A percentile compares a stretch with the other conserved stretches of the same genome.
Evolutionary conservation across 2,888 invertebrate genomes (phyloP).

Genomic region (Plutella xylostella): DNA sequence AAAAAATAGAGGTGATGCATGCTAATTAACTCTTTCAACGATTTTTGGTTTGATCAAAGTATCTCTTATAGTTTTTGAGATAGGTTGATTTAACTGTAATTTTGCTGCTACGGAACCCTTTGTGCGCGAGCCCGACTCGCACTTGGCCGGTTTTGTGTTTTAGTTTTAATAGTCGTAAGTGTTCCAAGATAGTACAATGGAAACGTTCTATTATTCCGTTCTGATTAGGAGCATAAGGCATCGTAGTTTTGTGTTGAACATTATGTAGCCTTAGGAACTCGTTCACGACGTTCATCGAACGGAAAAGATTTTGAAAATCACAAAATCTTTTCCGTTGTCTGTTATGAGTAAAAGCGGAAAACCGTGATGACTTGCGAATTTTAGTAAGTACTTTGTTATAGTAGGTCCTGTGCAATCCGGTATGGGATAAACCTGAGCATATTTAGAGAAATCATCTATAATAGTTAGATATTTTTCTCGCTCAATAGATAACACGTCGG

Average conservation of each 20-base stretch:
- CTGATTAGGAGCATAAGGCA: background rate
- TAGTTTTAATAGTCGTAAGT: background rate
- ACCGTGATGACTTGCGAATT: background rate
- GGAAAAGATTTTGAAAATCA: too few species aligned
- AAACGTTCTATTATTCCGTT: constrained; percentile 2
- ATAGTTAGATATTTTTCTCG: background rate
- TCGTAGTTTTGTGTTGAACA: background rate
- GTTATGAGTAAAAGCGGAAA: background rate
- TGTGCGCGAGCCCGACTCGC: too few species aligned
- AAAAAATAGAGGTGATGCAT: too few species aligned
- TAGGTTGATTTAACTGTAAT: too few species aligned
- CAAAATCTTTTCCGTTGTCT: constrained; percentile 4
- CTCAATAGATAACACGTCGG: constrained; percentile 5
- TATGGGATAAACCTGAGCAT: background rate
- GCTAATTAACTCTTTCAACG: too few species aligned
- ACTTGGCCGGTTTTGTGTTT: too few species aligned
- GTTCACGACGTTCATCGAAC: too few species aligned
- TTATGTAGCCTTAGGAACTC: background rate
- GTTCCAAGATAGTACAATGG: constrained; percentile 6
- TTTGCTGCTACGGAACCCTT: too few species aligned
- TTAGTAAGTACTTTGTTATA: background rate
- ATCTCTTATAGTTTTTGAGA: too few species aligned
- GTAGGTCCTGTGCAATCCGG: background rate
- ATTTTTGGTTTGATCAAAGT: too few species aligned
- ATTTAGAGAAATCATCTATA: constrained; percentile 1